Conservation (phyloP, 2,888 invertebrate species). For the Drosophila anomalata region DNA sequence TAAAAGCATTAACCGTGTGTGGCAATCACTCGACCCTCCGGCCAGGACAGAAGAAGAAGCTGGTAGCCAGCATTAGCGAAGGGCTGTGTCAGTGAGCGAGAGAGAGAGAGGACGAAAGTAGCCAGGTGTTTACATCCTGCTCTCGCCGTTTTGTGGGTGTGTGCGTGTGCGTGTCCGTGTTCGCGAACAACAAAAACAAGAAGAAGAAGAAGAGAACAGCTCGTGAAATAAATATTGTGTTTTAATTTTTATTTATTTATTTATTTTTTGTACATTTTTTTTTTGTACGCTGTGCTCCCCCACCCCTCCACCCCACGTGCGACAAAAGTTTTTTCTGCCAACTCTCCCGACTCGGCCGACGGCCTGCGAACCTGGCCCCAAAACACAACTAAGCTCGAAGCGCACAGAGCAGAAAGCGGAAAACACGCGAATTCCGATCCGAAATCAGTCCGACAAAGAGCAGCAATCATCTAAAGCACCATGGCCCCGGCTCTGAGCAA, state of each 20-base stretch:
- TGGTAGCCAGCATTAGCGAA: conserved; percentile 5
- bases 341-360: conserved; percentile 3
- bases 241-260: conserved; percentile 1
- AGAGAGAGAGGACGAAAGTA: conserved; percentile 26
- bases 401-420: conserved; percentile 18
- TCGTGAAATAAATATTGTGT: conserved; percentile 21
- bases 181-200: conserved; percentile 4
- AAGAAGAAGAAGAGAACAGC: not conserved
- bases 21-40: conserved; percentile 28
- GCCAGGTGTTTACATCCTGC: conserved; percentile 41
- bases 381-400: not conserved
- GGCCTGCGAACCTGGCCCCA: not conserved
- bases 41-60: conserved; percentile 10
- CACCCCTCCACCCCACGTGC: conserved; percentile 12
- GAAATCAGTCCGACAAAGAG: not conserved
- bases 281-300: conserved; percentile 10
- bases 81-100: conserved; percentile 18
- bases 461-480: conserved; percentile 82
- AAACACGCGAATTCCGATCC: conserved; percentile 29
- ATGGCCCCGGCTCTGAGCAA: conserved; percentile 93
- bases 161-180: conserved; percentile 10
- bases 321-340: not conserved
- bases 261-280: conserved; percentile 17
- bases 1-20: conserved; percentile 31
- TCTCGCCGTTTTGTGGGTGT: not conserved